Evolutionary conservation across 2,888 invertebrate genomes (phyloP), one percentile per base, ranked within the genome.

Genomic region (Listrodromus nycthemerus): DNA sequence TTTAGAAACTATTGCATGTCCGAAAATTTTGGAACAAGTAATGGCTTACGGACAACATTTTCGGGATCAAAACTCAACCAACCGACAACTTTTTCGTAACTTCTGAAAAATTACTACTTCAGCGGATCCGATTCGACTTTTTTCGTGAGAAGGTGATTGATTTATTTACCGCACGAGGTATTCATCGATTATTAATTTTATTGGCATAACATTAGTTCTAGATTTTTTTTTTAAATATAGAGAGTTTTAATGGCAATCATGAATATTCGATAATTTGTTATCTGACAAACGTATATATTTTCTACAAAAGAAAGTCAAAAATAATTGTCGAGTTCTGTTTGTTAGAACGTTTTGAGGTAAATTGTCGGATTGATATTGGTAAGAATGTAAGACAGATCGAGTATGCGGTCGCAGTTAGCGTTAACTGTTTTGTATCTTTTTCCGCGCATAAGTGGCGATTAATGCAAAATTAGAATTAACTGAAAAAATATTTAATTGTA

Each of bases 211-310:
- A 10, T 10, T 37, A 8, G 7, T 37, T 37, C 1, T 37, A 37
- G 37, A 37, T 37, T n/a, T n/a, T n/a, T n/a, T n/a, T n/a, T n/a
- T n/a, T n/a, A n/a, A n/a, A 33, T 19, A 21, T 21, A 21, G 8
- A 0, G n/a, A 24, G 55, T 70, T 16, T 21, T 10, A 30, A 16
- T 67, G 37, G 41, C 10, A 41, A 16, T 7, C 41, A 58, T 58
- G 33, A 73, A 13, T 41, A 58, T 45, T 24, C 52, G 55, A 21
- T 24, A 24, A 21, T 33, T 41, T 7, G 24, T 61, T 45, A 67
- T 77, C 55, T 77, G 67, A 67, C 67, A 80, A 74, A 66, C 33
- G 48, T 73, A 71, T 71, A 48, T 79, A 79, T 79, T 79, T 79
- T 16, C 79, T 79, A 73, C 55, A 74, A 37, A 37, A 37, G 37